phyloP scores from a whole-genome alignment of 2,113 vertebrate species.

The Anhinga rufa region DNA sequence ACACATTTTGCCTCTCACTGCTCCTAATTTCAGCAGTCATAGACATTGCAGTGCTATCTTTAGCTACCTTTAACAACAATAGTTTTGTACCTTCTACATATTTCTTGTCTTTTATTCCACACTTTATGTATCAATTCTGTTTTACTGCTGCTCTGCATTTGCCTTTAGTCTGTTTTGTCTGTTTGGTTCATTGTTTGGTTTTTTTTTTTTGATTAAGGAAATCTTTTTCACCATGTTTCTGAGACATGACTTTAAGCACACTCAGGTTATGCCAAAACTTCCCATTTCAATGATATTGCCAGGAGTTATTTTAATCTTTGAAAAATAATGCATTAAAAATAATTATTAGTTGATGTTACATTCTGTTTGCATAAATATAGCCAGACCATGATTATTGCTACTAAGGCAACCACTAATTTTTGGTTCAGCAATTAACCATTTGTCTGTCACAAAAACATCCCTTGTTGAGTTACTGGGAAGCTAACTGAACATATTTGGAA shows the following conservation, averaged over 20 bases:
- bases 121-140: background rate
- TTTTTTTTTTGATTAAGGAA: background rate
- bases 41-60: background rate
- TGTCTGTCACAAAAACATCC: background rate
- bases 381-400: background rate
- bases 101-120: background rate
- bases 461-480: background rate
- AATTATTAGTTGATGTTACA: background rate
- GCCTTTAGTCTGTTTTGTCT: background rate
- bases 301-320: background rate
- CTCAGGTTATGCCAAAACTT: background rate
- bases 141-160: background rate
- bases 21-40: background rate
- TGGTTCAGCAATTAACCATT: background rate
- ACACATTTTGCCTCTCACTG: background rate
- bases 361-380: conserved; percentile 7
- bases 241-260: background rate
- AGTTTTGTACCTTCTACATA: background rate
- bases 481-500: background rate
- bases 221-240: background rate
- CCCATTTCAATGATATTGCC: background rate
- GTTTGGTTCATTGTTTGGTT: background rate
- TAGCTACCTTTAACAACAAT: background rate
- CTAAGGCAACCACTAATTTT: conserved; percentile 25
- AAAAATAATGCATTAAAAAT: background rate